These are phyloP conservation scores for Alloscopus bannaensis DNA, from an alignment of 2,888 invertebrate genomes.

Conservation along the genomic window DNA sequence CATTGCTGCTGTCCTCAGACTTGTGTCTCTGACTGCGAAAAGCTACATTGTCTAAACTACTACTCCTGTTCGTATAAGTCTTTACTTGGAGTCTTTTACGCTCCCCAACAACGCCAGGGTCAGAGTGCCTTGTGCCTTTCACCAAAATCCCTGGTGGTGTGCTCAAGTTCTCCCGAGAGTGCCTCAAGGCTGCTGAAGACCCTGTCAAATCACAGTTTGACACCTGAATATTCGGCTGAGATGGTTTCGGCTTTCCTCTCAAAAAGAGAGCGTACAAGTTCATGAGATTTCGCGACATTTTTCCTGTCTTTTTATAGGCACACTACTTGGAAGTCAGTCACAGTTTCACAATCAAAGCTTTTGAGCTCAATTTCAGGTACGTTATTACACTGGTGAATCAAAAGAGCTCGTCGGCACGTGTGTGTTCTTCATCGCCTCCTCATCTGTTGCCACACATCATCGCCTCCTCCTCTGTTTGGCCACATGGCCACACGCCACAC, in stretches of 20 bases:
- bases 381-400: no score
- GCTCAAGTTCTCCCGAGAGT: constrained; percentile 17
- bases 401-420: no score
- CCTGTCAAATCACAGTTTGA: constrained; percentile 61
- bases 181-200: constrained; percentile 6
- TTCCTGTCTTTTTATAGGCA: constrained; percentile 23
- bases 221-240: constrained; percentile 41
- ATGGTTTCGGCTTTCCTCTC: constrained; percentile 40
- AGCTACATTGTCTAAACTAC: constrained; percentile 45
- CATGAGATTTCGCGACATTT: constrained; percentile 67
- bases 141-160: not conserved
- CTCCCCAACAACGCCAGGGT: not conserved
- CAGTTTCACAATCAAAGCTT: not conserved
- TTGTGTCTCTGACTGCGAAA: constrained; percentile 3
- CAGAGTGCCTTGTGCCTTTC: not conserved
- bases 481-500: not conserved
- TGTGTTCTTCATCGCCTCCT: not conserved
- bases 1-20: constrained; percentile 42
- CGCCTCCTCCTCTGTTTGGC: not conserved
- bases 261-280: constrained; percentile 68
- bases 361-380: not conserved
- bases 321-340: not conserved
- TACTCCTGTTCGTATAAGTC: constrained; percentile 32
- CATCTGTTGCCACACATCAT: not conserved
- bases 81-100: not conserved